Base-by-base conservation (phyloP, 2,888 invertebrate genomes). In the Dexiosoma caninum region DNA sequence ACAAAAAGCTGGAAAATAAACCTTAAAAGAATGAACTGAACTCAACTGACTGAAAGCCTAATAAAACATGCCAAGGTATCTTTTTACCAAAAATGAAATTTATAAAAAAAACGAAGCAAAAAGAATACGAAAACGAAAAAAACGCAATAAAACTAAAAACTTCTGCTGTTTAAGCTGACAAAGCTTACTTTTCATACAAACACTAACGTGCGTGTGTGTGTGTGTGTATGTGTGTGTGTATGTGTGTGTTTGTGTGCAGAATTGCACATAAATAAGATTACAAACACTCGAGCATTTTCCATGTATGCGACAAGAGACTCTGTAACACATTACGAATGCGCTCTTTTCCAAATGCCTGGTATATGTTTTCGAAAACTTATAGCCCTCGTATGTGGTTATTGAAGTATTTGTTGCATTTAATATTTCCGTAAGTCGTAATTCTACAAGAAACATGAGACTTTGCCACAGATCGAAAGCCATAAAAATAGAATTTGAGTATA, bases 261-360 rank as follows among this genome's bases (percentile, higher is more conserved):
- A 49, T 16, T 14, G 70, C 35, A 78, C 66, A 78, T 66, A 78
- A 78, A 78, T 59, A 71, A 78, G 71, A 14, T 51, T 59, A 55
- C 70, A 77, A 30, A 35, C 53, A 53, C 51, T 51, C 53, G 53
- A 32, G 16, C 66, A 55, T 40, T 49, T 51, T 46, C 9, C 1
- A 49, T 69, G 53, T 55, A 55, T 62, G 62, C 57, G 72, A 74
- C 72, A 78, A 51, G 19, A 78, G 57, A 66, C 78, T n/a, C n/a
- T n/a, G n/a, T n/a, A 62, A 14, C 23, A 49, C 44, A 60, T 35
- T 6, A 19, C 23, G n/a, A 10, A 9, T 14, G 12, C 14, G 32
- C 21, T 30, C 49, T 4, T 27, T 51, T 51, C n/a, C n/a, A 51
- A 51, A 51, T 27, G 27, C 27, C 27, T 27, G 49, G 9, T 51